Percentiles rank a stretch among this genome's conserved stretches.
phyloP scores from a whole-genome alignment of 2,113 vertebrate genomes.

The Leucopternis melanops region DNA sequence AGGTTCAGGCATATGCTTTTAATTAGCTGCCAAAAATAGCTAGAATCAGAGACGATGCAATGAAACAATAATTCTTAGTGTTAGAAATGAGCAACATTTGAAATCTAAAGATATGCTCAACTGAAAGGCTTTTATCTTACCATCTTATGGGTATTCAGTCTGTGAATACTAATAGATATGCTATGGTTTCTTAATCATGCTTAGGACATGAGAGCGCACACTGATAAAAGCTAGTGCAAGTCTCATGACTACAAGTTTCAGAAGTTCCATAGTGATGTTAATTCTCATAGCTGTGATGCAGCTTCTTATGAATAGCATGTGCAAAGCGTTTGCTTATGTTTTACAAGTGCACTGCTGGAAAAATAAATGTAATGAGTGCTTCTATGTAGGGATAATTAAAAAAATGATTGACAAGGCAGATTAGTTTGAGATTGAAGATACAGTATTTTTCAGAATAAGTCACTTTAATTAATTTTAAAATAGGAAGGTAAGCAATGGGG shows the following conservation, averaged over 20 bases:
- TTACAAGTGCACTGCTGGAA: background rate
- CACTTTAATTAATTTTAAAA: constrained; percentile 21
- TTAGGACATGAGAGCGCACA: constrained; percentile 10
- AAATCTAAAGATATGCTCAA: constrained; percentile 22
- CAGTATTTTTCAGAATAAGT: constrained; percentile 22
- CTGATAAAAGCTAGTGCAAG: background rate
- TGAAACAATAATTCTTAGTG: constrained; percentile 25
- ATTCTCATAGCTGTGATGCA: background rate
- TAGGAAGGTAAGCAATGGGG: background rate
- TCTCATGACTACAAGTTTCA: constrained; percentile 15
- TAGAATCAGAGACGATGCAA: constrained; percentile 12
- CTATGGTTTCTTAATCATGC: constrained; percentile 47
- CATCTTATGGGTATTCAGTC: background rate
- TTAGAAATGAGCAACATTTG: constrained; percentile 32
- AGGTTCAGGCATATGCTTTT: constrained; percentile 69
- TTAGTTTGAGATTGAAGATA: constrained; percentile 19
- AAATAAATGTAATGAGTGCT: background rate
- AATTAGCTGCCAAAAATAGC: constrained; percentile 74
- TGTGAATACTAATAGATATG: constrained; percentile 32
- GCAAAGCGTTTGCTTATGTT: background rate
- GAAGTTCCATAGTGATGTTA: constrained; percentile 30
- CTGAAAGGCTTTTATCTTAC: constrained; percentile 8
- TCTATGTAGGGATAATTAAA: background rate
- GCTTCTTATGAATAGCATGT: background rate
- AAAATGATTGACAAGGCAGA: constrained; percentile 14